Evolutionary conservation across 2,113 vertebrate genomes (phyloP).

Genomic region (Dipodomys spectabilis): DNA sequence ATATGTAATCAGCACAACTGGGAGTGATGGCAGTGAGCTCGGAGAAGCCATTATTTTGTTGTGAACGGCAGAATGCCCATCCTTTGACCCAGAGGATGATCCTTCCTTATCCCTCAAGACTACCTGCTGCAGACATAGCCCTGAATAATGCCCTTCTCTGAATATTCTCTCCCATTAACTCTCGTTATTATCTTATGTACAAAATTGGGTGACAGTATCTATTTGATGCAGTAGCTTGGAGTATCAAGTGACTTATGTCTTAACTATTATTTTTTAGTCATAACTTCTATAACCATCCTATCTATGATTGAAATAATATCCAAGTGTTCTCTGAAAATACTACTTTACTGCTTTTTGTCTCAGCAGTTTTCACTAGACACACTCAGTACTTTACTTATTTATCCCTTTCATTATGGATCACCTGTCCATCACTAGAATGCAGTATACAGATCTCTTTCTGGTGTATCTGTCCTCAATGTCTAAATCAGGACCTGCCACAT

Average conservation of each 20-base stretch:
- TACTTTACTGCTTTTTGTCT: not conserved
- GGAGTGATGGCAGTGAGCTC: not conserved
- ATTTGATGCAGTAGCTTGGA: not conserved
- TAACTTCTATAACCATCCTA: not conserved
- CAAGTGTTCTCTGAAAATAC: not conserved
- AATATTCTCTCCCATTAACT: not conserved
- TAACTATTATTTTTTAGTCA: not conserved
- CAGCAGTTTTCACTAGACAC: not conserved
- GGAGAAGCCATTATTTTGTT: conserved; percentile 11
- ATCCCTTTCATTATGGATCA: not conserved
- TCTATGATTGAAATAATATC: not conserved
- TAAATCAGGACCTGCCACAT: not conserved
- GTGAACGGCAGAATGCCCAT: not conserved
- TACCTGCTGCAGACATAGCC: not conserved
- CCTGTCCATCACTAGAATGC: not conserved
- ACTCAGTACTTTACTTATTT: not conserved
- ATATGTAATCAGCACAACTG: not conserved
- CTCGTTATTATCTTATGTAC: not conserved
- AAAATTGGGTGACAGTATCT: not conserved
- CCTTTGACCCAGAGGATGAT: not conserved
- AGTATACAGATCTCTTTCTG: not conserved
- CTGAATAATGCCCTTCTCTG: conserved; percentile 1
- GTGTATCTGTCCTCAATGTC: not conserved
- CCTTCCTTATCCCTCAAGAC: conserved; percentile 1
- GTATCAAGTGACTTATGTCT: not conserved